Evolutionary conservation across 2,113 vertebrate species (phyloP), one percentile per base, ranked within the genome.

Genomic region (Meriones unguiculatus): DNA sequence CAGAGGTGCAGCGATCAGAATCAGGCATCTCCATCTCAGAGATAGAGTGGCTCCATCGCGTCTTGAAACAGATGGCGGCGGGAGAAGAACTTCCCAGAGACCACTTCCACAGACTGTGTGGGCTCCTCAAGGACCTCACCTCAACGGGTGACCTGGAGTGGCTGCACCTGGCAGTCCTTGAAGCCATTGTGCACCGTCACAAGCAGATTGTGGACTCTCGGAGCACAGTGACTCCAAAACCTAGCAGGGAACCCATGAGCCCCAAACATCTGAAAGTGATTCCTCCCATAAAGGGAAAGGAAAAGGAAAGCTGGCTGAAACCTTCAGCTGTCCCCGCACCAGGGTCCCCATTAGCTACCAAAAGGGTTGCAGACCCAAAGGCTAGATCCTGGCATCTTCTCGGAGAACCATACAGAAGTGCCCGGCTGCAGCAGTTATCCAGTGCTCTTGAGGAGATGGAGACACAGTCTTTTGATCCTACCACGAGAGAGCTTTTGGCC

Each of bases 231-330:
- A 57, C 62, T 22, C 67, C 46, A 32, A 81, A 90, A 72, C 57
- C 82, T 28, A 87, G 35, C 18, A 65, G 76, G 62, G 87, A 95
- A 28, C 13, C 73, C 14, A 17, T 75, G 52, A 78, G 90, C 78
- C 88, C 73, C 64, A 96, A 95, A 86, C 46, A 92, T 67, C 57
- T 73, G 28, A 96, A 96, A 95, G 97, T 97, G 88, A 97, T 98
- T 82, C 97, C 98, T 25, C 97, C 98, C 77, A 97, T 97, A 94
- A 97, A 95, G 88, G 52, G 88, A 80, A 93, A 95, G 57, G 88
- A 96, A 93, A 92, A 70, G n/a, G 87, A 91, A 57, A 78, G 65
- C 41, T 59, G 50, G 77, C 73, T 73, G 38, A 89, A 93, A 92
- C 86, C 67, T 90, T 81, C 76, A 24, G 24, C 72, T 87, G 30